phyloP scores from a whole-genome alignment of 2,888 invertebrate species.

The Ophion costatus region DNA sequence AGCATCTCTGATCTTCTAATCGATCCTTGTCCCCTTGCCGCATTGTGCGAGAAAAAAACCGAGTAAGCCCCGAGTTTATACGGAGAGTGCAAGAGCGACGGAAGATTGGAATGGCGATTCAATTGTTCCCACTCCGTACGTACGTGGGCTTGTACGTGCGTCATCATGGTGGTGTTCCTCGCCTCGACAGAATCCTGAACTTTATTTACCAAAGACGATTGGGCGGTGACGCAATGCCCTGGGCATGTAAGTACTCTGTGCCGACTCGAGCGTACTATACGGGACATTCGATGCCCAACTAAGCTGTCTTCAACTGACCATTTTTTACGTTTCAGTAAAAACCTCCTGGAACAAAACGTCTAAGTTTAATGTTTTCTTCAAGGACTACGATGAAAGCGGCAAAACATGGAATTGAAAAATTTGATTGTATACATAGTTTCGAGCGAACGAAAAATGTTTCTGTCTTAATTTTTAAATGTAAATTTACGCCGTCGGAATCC shows the following conservation, averaged over 20 bases:
- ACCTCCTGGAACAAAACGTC: background rate
- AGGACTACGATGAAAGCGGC: too few relatives aligned
- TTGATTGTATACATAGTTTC: too few relatives aligned
- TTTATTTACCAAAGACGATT: slow-evolving; percentile 55
- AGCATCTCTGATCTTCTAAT: slow-evolving; percentile 52
- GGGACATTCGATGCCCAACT: slow-evolving; percentile 16
- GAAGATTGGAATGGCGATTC: slow-evolving; percentile 51
- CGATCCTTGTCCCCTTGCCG: slow-evolving; percentile 47
- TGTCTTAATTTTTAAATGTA: too few relatives aligned
- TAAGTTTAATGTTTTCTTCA: too few relatives aligned
- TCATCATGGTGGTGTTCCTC: slow-evolving; percentile 25
- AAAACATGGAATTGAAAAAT: too few relatives aligned
- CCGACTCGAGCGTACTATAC: slow-evolving; percentile 8
- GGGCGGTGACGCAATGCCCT: slow-evolving; percentile 62
- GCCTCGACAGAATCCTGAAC: slow-evolving; percentile 55
- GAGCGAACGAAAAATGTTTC: too few relatives aligned
- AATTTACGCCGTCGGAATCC: too few relatives aligned
- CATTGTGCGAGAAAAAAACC: slow-evolving; percentile 6
- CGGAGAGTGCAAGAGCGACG: slow-evolving; percentile 15
- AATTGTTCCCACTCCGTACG: slow-evolving; percentile 48
- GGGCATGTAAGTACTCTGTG: slow-evolving; percentile 37
- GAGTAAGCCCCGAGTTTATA: slow-evolving; percentile 10
- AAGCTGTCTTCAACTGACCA: background rate
- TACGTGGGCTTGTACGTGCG: slow-evolving; percentile 56
- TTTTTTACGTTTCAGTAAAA: background rate